These are phyloP conservation scores for Drosophila imparisetae DNA, from an alignment of 2,888 invertebrate genomes.

Conservation along the genomic window DNA sequence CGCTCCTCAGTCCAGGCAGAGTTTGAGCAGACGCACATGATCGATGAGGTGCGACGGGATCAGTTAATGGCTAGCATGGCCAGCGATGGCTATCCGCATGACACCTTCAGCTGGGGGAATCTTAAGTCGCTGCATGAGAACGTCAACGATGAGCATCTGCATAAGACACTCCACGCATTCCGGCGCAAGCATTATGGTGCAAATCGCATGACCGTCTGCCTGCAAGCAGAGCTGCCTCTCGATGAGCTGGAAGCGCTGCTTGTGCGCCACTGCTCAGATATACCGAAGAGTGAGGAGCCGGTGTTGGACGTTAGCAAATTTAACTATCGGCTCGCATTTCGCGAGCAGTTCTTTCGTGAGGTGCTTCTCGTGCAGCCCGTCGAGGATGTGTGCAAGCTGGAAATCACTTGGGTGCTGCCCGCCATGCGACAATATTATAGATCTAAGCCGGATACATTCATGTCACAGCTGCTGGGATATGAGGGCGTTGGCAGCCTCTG, in stretches of 20 bases:
- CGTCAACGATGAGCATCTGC: slow-evolving; percentile 88
- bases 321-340: slow-evolving; percentile 79
- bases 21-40: slow-evolving; percentile 91
- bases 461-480: slow-evolving; percentile 92
- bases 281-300: slow-evolving; percentile 88
- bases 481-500: slow-evolving; percentile 94
- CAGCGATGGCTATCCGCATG: slow-evolving; percentile 88
- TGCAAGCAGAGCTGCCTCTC: slow-evolving; percentile 87
- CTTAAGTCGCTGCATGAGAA: slow-evolving; percentile 89
- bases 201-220: slow-evolving; percentile 93
- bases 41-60: slow-evolving; percentile 90
- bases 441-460: slow-evolving; percentile 87
- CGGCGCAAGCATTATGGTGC: slow-evolving; percentile 92
- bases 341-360: slow-evolving; percentile 74
- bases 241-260: slow-evolving; percentile 82
- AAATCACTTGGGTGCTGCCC: slow-evolving; percentile 83
- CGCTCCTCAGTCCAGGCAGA: slow-evolving; percentile 95
- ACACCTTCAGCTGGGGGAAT: slow-evolving; percentile 95
- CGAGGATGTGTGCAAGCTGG: slow-evolving; percentile 89
- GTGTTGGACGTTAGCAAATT: slow-evolving; percentile 87
- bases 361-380: slow-evolving; percentile 90
- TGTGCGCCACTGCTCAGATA: slow-evolving; percentile 87
- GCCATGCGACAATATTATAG: slow-evolving; percentile 77
- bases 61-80: slow-evolving; percentile 91
- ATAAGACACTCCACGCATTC: slow-evolving; percentile 90